Conservation (phyloP, 2,113 vertebrate genomes). For the Tyrannus savana region DNA sequence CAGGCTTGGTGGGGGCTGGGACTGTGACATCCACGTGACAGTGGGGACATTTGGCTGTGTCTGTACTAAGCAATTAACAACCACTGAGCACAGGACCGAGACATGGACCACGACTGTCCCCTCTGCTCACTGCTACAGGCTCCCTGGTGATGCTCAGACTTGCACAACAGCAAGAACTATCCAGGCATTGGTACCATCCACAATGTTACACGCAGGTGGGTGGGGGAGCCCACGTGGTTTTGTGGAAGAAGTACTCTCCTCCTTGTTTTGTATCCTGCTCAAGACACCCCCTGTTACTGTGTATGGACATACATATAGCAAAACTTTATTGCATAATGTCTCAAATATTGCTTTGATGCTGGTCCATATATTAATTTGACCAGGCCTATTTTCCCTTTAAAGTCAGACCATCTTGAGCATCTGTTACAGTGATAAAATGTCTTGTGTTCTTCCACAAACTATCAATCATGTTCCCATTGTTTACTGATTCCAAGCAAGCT, state of each 20-base stretch:
- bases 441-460: neutral
- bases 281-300: neutral
- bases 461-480: neutral
- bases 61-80: neutral
- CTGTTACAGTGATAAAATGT: neutral
- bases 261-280: neutral
- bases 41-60: neutral
- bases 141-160: neutral
- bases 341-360: neutral
- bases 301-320: neutral
- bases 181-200: accelerated
- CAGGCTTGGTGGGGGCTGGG: neutral
- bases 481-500: neutral
- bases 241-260: neutral
- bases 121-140: neutral
- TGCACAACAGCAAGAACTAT: neutral
- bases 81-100: neutral
- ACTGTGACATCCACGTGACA: neutral
- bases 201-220: neutral
- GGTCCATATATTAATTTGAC: neutral
- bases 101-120: neutral
- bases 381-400: neutral
- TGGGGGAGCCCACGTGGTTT: neutral
- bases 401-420: neutral
- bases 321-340: neutral